Evolutionary conservation across 1,140 invertebrate genomes (phyloP), one percentile per base, ranked within the genome.

Genomic region (Chironomus striatipennis): DNA sequence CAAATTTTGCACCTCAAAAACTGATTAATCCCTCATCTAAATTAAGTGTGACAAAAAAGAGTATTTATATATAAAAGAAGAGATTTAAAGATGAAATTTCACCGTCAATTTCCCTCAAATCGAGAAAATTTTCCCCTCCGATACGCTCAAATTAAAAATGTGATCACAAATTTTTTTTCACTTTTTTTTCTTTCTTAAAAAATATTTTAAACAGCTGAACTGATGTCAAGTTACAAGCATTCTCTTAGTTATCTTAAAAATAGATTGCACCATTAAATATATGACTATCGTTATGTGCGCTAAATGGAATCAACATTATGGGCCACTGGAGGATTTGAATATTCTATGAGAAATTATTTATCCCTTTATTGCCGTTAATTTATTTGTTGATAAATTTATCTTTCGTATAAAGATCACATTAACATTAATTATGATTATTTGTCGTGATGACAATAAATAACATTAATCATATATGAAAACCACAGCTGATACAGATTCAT

Each of bases 341-440:
- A 34, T 17, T 21, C 47, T 5, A 57, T 57, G 47, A 57, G n/a
- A n/a, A n/a, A 57, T 57, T 18, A 70, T 20, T 70, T 70, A 70
- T 21, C 65, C 65, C 20, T 70, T 21, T 12, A 70, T 70, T 18
- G 17, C 18, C 18, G 18, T 70, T 21, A 70, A 70, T 70, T 70
- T 70, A 12, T 70, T 70, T 70, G 65, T 70, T 70, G 65, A 70
- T 18, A 70, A 70, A 70, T 70, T 70, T 18, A 6, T 20, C 18
- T 70, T 10, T 70, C 17, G 1, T 9, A 18, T 18, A 17, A 70
- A 70, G 20, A 70, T 70, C 65, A 21, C 47, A 18, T 70, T 18
- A 70, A 12, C 20, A 70, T 70, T 70, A 70, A 70, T 70, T 70
- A 70, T 70, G 65, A 70, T 70, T n/a, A 70, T 70, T 70, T 70